Evolutionary conservation across 2,113 vertebrate species (phyloP).

Genomic region (Phrynocephalus versicolor): DNA sequence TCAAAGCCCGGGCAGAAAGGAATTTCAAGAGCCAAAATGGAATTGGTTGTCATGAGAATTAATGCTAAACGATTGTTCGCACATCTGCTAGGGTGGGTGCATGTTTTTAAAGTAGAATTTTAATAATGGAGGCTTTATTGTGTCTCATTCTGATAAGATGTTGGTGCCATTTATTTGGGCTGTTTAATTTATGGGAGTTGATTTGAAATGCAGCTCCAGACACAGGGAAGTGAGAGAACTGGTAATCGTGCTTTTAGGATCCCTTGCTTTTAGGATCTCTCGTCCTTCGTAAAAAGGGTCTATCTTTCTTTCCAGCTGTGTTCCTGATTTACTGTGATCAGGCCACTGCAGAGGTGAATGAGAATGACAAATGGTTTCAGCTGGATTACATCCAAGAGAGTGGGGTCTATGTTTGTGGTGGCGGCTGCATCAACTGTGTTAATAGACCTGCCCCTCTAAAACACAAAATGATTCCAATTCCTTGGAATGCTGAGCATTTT

Average conservation of each 20-base stretch:
- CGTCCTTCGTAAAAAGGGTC: conserved; percentile 51
- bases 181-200: conserved; percentile 64
- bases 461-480: conserved; percentile 51
- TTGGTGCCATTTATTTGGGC: conserved; percentile 45
- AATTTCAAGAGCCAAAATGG: conserved; percentile 45
- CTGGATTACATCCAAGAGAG: conserved; percentile 43
- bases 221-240: conserved; percentile 56
- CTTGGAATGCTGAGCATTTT: conserved; percentile 39
- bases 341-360: conserved; percentile 22
- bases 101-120: conserved; percentile 60
- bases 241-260: conserved; percentile 55
- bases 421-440: background rate
- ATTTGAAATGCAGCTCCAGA: conserved; percentile 62
- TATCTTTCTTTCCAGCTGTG: conserved; percentile 28
- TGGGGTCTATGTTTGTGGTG: background rate
- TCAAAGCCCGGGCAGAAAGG: conserved; percentile 55
- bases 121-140: conserved; percentile 62
- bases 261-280: conserved; percentile 64
- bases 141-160: conserved; percentile 61
- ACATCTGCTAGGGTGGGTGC: conserved; percentile 30
- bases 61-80: conserved; percentile 67
- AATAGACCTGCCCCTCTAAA: conserved; percentile 39
- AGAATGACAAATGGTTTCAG: conserved; percentile 1
- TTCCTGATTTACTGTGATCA: conserved; percentile 59
- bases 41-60: conserved; percentile 64